Evolutionary conservation across 2,888 invertebrate genomes (phyloP).

Genomic region (Brassicogethes aeneus): DNA sequence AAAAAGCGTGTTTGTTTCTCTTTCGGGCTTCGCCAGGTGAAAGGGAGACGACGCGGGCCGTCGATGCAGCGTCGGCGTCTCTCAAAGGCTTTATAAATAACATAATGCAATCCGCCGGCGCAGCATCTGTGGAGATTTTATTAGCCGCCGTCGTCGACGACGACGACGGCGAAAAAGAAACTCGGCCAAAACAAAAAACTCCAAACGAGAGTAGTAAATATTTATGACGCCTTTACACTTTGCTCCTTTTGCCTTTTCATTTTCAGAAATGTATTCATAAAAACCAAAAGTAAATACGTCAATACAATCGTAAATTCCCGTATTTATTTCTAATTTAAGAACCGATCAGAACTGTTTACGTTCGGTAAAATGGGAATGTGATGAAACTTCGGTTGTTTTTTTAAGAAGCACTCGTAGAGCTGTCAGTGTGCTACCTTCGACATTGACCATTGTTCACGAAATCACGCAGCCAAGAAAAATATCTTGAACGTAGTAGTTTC

Average conservation of each 20-base stretch:
- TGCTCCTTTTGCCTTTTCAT: no score
- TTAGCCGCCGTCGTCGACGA: constrained; percentile 35
- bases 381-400: no score
- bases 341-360: no score
- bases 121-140: constrained; percentile 39
- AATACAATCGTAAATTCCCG: no score
- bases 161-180: constrained; percentile 11
- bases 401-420: no score
- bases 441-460: neutral
- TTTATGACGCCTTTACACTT: neutral
- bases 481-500: constrained; percentile 5
- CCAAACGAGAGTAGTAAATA: neutral
- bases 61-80: constrained; percentile 16
- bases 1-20: no score
- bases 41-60: constrained; percentile 4
- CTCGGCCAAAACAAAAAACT: neutral
- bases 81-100: constrained; percentile 37
- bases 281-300: no score
- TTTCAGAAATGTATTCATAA: no score
- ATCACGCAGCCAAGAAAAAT: neutral
- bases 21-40: no score
- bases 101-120: constrained; percentile 37
- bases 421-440: no score
- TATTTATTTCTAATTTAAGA: no score
- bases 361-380: no score